A percentile compares a stretch with the other conserved stretches of the same genome.
These are phyloP conservation scores for Cephalopholis sonnerati DNA, from an alignment of 2,113 vertebrate species.

Conservation along the genomic window DNA sequence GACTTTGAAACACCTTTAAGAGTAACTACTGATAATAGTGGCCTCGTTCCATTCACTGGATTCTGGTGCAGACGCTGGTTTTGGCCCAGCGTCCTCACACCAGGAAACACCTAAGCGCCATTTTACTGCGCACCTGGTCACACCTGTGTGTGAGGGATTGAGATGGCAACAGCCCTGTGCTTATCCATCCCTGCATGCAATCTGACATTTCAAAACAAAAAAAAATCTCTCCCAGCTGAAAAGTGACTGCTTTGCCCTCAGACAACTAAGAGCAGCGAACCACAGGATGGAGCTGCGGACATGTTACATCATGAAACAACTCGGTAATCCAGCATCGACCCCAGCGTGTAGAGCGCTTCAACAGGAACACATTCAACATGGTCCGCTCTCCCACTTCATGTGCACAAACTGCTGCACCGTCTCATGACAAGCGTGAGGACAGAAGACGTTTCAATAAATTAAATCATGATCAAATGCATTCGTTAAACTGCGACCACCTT, in stretches of 20 bases:
- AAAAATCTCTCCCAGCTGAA: background rate
- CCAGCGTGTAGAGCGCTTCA: conserved; percentile 46
- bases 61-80: background rate
- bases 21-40: conserved; percentile 32
- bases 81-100: conserved; percentile 9
- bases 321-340: background rate
- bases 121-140: background rate
- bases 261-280: background rate
- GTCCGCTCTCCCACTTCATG: conserved; percentile 42
- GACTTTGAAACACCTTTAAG: background rate
- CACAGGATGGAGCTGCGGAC: conserved; percentile 32
- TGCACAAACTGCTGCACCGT: conserved; percentile 17
- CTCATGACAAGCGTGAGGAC: background rate
- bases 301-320: background rate
- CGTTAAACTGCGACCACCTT: conserved; percentile 7
- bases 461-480: conserved; percentile 13
- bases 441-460: conserved; percentile 53
- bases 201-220: conserved; percentile 6
- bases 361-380: conserved; percentile 62
- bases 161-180: conserved; percentile 21
- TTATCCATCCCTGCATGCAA: conserved; percentile 32
- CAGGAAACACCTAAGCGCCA: background rate
- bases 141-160: background rate
- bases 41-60: conserved; percentile 25
- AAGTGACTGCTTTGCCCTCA: background rate